Base-by-base conservation (phyloP, 1,140 invertebrate species). In the Subanguina moxae region DNA sequence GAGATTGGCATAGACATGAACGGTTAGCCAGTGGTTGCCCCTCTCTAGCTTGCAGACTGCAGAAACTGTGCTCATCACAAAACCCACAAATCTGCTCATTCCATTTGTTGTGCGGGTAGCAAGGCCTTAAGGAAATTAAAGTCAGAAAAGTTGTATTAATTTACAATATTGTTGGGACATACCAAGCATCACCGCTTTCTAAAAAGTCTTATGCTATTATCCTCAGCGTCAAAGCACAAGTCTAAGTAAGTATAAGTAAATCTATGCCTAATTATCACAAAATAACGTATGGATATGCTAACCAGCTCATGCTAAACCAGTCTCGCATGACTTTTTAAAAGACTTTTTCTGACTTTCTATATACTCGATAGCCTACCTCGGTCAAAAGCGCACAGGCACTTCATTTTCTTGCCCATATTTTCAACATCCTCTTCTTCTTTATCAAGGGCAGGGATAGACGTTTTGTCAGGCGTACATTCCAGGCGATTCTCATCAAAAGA, bases 331-430 rank as follows among this genome's bases (percentile, higher is more conserved):
- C n/a, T n/a, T n/a, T n/a, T n/a, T n/a, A 38, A 38, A 38, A 38
- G 11, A 38, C 11, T 38, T 38, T 38, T 38, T 38, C 32, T 3
- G 32, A 38, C 11, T 38, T 38, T 38, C 11, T 38, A 38, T 38
- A n/a, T n/a, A n/a, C n/a, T n/a, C n/a, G n/a, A n/a, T n/a, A 38
- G 11, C 32, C 32, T 38, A 11, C 62, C 66, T 56, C 76, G 32
- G 66, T 78, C 76, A 48, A 78, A 78, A 7, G 76, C 76, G 45
- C 76, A 78, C 38, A 78, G 65, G 42, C 76, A 78, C 13, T 32
- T 65, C 32, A 65, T 62, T 13, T 67, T 38, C 3, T 43, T 63
- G 25, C 43, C 63, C 3, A 52, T 15, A 25, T 25, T 15, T 5
- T 42, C 32, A 5, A 71, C 75, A 27, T 72, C 66, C 8, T 76